Percentiles rank a stretch among this genome's conserved stretches.
Conservation (phyloP, 2,113 vertebrate species). For the Spheniscus mendiculus region DNA sequence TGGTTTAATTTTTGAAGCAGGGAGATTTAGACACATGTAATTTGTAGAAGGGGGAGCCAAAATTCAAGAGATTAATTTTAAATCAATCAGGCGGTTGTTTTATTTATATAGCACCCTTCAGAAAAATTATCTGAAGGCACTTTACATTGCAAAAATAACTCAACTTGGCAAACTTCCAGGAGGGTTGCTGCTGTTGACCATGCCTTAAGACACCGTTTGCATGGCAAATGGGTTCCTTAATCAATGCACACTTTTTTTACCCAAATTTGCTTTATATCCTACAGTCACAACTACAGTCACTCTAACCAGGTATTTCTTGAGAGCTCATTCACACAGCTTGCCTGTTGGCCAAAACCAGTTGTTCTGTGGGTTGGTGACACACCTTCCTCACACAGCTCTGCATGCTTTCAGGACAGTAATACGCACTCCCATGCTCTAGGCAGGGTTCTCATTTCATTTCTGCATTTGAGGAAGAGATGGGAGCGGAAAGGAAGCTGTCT, state of each 20-base stretch:
- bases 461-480: neutral
- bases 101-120: slow-evolving; percentile 29
- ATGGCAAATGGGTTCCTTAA: neutral
- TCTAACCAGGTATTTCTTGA: neutral
- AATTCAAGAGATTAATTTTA: slow-evolving; percentile 28
- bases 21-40: slow-evolving; percentile 14
- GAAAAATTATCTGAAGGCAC: slow-evolving; percentile 21
- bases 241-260: fast-evolving
- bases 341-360: neutral
- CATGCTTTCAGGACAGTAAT: neutral
- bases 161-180: neutral
- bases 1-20: slow-evolving; percentile 43
- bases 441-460: neutral
- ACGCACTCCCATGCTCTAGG: neutral
- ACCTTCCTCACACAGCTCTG: neutral
- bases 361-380: neutral
- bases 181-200: neutral
- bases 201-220: neutral
- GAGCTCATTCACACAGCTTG: neutral
- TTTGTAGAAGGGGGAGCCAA: slow-evolving; percentile 20
- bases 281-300: neutral
- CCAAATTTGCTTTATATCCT: neutral
- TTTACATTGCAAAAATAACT: slow-evolving; percentile 32
- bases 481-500: neutral
- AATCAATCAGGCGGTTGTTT: slow-evolving; percentile 27